Evolutionary conservation across 2,888 invertebrate genomes (phyloP).

Genomic region (Scaptomyza flava): DNA sequence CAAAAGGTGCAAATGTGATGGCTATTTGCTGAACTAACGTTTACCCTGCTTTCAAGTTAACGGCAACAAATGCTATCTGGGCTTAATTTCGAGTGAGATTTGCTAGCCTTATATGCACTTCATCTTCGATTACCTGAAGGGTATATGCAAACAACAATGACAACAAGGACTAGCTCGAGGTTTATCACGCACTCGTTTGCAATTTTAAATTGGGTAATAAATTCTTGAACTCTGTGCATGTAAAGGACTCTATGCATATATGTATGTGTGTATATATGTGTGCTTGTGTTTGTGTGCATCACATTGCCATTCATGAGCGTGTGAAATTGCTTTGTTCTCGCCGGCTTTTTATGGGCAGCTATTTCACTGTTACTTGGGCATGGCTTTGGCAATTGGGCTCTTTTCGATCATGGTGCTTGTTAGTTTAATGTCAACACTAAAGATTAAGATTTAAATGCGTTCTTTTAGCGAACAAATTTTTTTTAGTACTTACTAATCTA

Average conservation of each 20-base stretch:
- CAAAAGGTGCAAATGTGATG: constrained; percentile 4
- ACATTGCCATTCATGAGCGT: constrained; percentile 56
- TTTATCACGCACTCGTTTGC: constrained; percentile 81
- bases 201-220: constrained; percentile 82
- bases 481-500: no score
- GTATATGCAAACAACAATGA: constrained; percentile 44
- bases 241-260: not conserved
- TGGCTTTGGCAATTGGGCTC: constrained; percentile 32
- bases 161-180: constrained; percentile 46
- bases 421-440: constrained; percentile 76
- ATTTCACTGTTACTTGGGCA: constrained; percentile 19
- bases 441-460: constrained; percentile 76
- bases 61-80: no score
- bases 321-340: constrained; percentile 75
- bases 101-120: not conserved
- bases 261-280: constrained; percentile 15
- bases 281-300: constrained; percentile 5
- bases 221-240: constrained; percentile 61
- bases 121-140: not conserved
- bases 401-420: constrained; percentile 30
- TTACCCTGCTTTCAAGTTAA: constrained; percentile 13
- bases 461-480: constrained; percentile 66
- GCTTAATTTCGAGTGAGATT: not conserved
- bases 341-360: constrained; percentile 44
- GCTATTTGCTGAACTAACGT: not conserved